phyloP scores from a whole-genome alignment of 2,888 invertebrate genomes.

The Eupithecia tripunctaria region DNA sequence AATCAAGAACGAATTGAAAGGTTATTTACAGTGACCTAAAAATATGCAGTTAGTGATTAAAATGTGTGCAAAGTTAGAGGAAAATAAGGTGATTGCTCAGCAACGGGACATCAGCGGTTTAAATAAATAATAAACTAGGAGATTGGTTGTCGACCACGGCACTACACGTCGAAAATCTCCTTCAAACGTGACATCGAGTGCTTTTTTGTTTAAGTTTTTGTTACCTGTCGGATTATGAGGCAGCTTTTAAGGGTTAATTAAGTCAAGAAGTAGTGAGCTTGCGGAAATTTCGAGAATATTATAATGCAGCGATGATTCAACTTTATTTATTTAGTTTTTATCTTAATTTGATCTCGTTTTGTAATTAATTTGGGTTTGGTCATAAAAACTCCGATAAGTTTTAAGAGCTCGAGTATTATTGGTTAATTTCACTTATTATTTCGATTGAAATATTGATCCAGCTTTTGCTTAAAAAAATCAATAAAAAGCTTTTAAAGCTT shows the following conservation, averaged over 20 bases:
- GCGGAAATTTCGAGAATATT: constrained; percentile 62
- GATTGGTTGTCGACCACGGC: constrained; percentile 10
- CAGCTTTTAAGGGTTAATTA: constrained; percentile 79
- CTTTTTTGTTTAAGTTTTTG: constrained; percentile 72
- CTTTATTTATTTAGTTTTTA: constrained; percentile 43
- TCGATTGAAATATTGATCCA: not conserved
- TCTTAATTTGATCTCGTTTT: constrained; percentile 41
- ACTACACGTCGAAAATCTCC: constrained; percentile 30
- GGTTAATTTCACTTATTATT: not conserved
- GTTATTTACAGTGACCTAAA: not conserved
- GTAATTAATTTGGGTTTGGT: constrained; percentile 31
- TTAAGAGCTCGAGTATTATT: constrained; percentile 10
- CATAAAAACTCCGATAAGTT: constrained; percentile 14
- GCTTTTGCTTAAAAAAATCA: not conserved
- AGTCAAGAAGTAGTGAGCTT: constrained; percentile 74
- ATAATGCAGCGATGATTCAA: constrained; percentile 56
- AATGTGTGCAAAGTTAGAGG: not conserved
- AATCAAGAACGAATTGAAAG: not conserved
- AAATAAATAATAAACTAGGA: not conserved
- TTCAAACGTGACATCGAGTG: constrained; percentile 77
- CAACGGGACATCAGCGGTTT: not conserved
- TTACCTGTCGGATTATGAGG: constrained; percentile 71
- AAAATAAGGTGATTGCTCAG: not conserved
- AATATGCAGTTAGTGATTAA: not conserved
- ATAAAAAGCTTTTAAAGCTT: not conserved